phyloP scores from a whole-genome alignment of 2,113 vertebrate species.

The Herpetotheres cachinnans region DNA sequence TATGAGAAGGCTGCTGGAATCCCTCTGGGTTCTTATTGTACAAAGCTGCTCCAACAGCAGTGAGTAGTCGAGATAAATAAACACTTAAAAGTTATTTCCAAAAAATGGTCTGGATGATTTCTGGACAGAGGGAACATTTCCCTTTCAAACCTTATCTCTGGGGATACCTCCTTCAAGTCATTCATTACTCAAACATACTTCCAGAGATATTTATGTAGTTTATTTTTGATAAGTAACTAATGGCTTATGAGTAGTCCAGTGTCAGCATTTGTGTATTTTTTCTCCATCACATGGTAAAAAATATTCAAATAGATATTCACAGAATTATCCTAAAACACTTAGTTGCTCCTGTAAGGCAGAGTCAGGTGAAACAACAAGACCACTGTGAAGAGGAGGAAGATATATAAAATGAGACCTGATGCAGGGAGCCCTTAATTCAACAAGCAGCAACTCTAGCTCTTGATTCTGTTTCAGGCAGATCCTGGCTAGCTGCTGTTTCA shows the following conservation, averaged over 20 bases:
- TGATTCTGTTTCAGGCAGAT: background rate
- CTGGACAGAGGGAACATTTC: background rate
- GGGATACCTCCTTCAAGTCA: background rate
- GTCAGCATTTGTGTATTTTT: background rate
- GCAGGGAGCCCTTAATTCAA: background rate
- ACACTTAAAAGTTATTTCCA: background rate
- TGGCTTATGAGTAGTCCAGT: background rate
- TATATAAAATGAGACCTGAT: background rate
- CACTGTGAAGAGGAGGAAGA: background rate
- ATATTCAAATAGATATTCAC: background rate
- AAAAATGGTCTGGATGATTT: background rate
- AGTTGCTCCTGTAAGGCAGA: background rate
- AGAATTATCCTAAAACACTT: background rate
- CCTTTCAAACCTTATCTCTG: background rate
- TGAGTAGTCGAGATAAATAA: background rate
- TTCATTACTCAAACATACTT: background rate
- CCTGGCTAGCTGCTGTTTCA: background rate
- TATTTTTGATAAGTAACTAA: background rate
- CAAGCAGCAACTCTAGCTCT: background rate
- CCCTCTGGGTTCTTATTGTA: background rate
- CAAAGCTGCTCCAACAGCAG: background rate
- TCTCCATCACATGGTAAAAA: background rate
- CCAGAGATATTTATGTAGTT: background rate
- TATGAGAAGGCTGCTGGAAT: background rate
- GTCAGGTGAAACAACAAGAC: background rate